These are phyloP conservation scores for Aleiodes sp. DNA, from an alignment of 1,140 invertebrate species.

Conservation along the genomic window DNA sequence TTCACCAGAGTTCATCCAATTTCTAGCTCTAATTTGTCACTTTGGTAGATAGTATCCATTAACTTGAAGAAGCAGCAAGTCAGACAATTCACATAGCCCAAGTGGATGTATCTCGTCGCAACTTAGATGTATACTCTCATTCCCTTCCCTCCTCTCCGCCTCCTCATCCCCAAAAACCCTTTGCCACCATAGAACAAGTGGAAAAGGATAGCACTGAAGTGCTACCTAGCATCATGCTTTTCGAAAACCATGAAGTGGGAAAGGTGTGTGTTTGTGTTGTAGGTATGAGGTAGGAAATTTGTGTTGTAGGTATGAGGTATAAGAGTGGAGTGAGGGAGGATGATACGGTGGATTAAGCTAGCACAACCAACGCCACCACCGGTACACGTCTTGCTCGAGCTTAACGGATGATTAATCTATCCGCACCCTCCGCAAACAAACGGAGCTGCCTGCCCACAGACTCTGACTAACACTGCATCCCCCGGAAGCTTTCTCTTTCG, in stretches of 20 bases:
- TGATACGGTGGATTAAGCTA: constrained; percentile 28
- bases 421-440: constrained; percentile 56
- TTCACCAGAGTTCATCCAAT: constrained; percentile 27
- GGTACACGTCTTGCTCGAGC: constrained; percentile 53
- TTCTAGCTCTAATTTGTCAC: constrained; percentile 43
- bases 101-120: constrained; percentile 6
- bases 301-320: background rate
- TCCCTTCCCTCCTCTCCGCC: background rate
- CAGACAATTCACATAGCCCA: constrained; percentile 10
- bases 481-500: background rate
- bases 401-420: constrained; percentile 64
- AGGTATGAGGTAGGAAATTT: background rate
- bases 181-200: background rate
- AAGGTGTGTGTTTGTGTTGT: background rate
- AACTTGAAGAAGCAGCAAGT: constrained; percentile 24
- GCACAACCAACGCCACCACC: constrained; percentile 43
- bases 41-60: constrained; percentile 36
- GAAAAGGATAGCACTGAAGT: constrained; percentile 6
- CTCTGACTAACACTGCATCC: constrained; percentile 3
- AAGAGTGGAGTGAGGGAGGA: background rate
- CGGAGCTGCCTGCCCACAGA: background rate
- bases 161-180: background rate
- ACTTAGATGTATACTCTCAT: constrained; percentile 1
- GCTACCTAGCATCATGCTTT: background rate
- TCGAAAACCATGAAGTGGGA: constrained; percentile 2